Conservation (phyloP, 2,113 vertebrate species). For the Siniperca chuatsi region DNA sequence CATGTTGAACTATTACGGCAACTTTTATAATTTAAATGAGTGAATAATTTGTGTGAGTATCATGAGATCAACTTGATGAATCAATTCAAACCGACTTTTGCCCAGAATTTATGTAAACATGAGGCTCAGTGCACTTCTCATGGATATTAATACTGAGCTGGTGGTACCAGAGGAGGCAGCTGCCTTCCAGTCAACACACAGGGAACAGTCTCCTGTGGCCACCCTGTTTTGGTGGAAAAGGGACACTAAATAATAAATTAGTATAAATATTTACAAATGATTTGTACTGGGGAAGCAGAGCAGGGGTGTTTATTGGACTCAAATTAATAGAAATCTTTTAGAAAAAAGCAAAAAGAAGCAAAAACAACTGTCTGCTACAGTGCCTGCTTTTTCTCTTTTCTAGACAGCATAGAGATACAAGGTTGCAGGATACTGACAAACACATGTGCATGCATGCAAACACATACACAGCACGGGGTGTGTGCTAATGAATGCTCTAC, state of each 20-base stretch:
- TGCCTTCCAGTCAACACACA: conserved; percentile 46
- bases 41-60: conserved; percentile 3
- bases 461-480: conserved; percentile 39
- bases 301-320: conserved; percentile 12
- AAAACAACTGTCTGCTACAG: neutral
- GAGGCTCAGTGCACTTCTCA: conserved; percentile 33
- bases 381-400: neutral
- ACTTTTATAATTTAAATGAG: conserved; percentile 38
- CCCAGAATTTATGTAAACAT: conserved; percentile 56
- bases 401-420: conserved; percentile 22
- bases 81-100: conserved; percentile 43
- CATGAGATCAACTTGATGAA: conserved; percentile 25
- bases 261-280: conserved; percentile 69
- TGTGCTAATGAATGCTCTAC: conserved; percentile 76
- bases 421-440: conserved; percentile 46
- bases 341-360: conserved; percentile 7
- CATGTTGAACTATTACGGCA: neutral
- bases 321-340: neutral
- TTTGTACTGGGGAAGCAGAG: conserved; percentile 28
- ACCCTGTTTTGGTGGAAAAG: conserved; percentile 24
- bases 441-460: conserved; percentile 6
- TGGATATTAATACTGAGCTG: conserved; percentile 42
- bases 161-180: conserved; percentile 34
- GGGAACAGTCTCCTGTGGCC: conserved; percentile 46
- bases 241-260: conserved; percentile 65